phyloP scores from a whole-genome alignment of 2,888 invertebrate species.

The Clivina fossor region DNA sequence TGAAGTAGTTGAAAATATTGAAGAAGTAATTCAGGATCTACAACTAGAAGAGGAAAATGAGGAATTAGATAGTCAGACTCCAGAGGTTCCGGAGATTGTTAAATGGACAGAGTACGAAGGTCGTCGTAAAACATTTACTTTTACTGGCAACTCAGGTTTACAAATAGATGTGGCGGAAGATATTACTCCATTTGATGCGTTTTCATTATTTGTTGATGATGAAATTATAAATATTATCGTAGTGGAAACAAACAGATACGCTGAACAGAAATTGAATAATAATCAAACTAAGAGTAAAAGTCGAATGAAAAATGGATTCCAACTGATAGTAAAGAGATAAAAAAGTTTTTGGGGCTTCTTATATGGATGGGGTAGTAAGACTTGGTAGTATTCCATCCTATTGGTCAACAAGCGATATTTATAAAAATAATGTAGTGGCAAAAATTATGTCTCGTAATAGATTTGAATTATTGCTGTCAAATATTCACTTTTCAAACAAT shows the following conservation, averaged over 20 bases:
- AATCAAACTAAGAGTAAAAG: conserved; percentile 10
- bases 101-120: conserved; percentile 17
- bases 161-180: conserved; percentile 33
- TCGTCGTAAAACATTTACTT: conserved; percentile 21
- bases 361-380: too few relatives aligned
- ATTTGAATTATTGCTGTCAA: too few relatives aligned
- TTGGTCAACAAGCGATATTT: too few relatives aligned
- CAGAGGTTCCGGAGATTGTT: conserved; percentile 18
- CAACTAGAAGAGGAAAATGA: conserved; percentile 25
- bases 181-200: conserved; percentile 37
- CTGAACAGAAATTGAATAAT: conserved; percentile 25
- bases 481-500: too few relatives aligned
- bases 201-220: conserved; percentile 20
- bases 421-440: too few relatives aligned
- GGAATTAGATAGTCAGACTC: conserved; percentile 24
- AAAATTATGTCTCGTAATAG: too few relatives aligned
- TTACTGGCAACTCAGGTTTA: conserved; percentile 27
- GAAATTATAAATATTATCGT: conserved; percentile 10
- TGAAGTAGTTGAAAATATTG: conserved; percentile 32
- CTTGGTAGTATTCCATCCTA: too few relatives aligned
- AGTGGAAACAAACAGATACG: conserved; percentile 37
- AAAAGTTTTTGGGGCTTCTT: too few relatives aligned
- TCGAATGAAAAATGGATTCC: too few relatives aligned
- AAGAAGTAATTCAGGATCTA: conserved; percentile 24
- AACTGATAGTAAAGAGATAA: too few relatives aligned